These are phyloP conservation scores for Ophraella communa DNA, from an alignment of 2,888 invertebrate genomes.

Conservation along the genomic window DNA sequence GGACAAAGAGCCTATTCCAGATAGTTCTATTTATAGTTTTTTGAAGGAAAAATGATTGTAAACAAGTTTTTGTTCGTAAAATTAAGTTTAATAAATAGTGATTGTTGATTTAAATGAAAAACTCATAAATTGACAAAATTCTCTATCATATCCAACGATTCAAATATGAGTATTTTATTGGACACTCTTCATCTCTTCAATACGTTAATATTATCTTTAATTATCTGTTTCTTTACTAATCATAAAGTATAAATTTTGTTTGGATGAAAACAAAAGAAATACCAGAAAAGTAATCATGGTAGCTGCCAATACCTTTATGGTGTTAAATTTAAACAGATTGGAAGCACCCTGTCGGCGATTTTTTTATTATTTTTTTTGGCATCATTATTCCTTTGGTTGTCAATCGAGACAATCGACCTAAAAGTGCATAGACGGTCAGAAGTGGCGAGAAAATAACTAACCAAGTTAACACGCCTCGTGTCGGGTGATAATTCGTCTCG, in stretches of 20 bases:
- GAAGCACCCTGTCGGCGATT: slow-evolving; percentile 21
- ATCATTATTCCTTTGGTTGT: slow-evolving; percentile 51
- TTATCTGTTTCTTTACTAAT: not conserved
- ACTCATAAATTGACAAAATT: too few relatives aligned
- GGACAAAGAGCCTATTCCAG: too few relatives aligned
- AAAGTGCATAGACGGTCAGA: slow-evolving; percentile 18
- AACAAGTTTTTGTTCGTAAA: too few relatives aligned
- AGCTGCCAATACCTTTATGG: not conserved
- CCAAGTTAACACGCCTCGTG: slow-evolving; percentile 59
- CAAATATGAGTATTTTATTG: too few relatives aligned
- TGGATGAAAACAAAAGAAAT: not conserved
- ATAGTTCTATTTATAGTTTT: too few relatives aligned
- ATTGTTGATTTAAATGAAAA: too few relatives aligned
- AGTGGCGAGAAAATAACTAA: slow-evolving; percentile 60
- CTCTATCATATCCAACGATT: too few relatives aligned
- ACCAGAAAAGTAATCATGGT: not conserved
- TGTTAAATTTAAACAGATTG: not conserved
- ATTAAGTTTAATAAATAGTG: too few relatives aligned
- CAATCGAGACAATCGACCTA: slow-evolving; percentile 53
- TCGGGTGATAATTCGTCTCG: slow-evolving; percentile 58
- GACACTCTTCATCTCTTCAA: too few relatives aligned
- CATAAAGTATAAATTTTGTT: not conserved
- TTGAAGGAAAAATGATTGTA: too few relatives aligned
- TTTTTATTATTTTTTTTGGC: slow-evolving; percentile 41
- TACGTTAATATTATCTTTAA: not conserved